Evolutionary conservation across 2,113 vertebrate genomes (phyloP).

Genomic region (Myotis brandtii): DNA sequence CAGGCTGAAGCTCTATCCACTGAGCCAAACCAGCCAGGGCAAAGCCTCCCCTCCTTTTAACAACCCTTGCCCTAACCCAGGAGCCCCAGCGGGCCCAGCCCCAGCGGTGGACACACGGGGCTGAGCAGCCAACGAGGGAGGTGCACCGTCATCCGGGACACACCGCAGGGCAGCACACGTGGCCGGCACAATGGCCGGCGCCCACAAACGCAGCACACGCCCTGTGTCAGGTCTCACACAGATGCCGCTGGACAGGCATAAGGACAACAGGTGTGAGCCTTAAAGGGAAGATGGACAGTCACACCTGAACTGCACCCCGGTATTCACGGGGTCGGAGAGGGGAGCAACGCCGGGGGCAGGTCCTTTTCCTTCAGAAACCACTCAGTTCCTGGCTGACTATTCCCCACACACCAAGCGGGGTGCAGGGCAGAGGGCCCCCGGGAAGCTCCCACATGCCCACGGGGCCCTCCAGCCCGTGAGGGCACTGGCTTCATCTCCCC

Average conservation of each 20-base stretch:
- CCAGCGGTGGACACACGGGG: neutral
- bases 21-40: no score
- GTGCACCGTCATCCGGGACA: rapidly evolving
- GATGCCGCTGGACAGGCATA: neutral
- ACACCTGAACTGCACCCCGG: neutral
- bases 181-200: no score
- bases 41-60: neutral
- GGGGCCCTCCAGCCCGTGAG: neutral
- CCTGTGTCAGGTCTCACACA: rapidly evolving
- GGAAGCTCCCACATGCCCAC: neutral
- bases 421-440: neutral
- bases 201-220: no score
- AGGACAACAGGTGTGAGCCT: neutral
- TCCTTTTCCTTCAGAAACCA: neutral
- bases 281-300: neutral
- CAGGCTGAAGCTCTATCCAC: no score
- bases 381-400: neutral
- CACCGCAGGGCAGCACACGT: no score
- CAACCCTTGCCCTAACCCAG: neutral
- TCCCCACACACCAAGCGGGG: neutral
- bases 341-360: neutral
- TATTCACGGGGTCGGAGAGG: rapidly evolving
- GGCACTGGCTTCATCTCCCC: neutral
- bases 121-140: rapidly evolving
- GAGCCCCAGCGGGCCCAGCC: neutral